These are phyloP conservation scores for Acanthurus tractus DNA, from an alignment of 2,797 vertebrate genomes.

Conservation along the genomic window DNA sequence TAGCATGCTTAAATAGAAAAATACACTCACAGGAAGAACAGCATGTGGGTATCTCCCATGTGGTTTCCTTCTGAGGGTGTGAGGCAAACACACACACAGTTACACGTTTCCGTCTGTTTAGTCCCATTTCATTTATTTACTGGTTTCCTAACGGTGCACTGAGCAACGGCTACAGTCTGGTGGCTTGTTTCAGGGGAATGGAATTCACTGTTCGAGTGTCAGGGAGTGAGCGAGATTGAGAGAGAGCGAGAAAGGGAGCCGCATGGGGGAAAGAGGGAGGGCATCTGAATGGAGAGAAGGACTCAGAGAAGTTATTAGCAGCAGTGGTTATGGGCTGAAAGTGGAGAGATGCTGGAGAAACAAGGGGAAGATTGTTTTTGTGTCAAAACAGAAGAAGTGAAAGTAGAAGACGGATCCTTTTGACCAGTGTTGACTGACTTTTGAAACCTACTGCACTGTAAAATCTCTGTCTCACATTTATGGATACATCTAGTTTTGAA, in stretches of 20 bases:
- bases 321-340: constrained; percentile 50
- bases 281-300: constrained; percentile 52
- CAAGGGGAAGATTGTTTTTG: background rate
- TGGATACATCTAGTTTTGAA: background rate
- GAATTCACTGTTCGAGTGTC: constrained; percentile 81
- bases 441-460: background rate
- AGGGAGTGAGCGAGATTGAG: constrained; percentile 45
- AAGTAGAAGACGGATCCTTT: constrained; percentile 14
- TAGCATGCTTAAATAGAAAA: background rate
- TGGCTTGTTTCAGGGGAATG: constrained; percentile 86
- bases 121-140: constrained; percentile 55
- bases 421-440: background rate
- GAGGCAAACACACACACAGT: background rate
- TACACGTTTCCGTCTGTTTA: constrained; percentile 52
- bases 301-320: constrained; percentile 53
- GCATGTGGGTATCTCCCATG: constrained; percentile 33
- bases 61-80: constrained; percentile 56
- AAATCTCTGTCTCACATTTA: background rate
- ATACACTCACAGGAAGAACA: constrained; percentile 59
- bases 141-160: constrained; percentile 51
- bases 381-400: constrained; percentile 38
- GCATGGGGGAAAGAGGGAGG: constrained; percentile 30
- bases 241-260: constrained; percentile 11
- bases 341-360: constrained; percentile 59
- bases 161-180: constrained; percentile 72